A percentile compares a stretch with the other conserved stretches of the same genome.
Conservation (phyloP, 2,113 vertebrate species). For the Hystrix brachyura region DNA sequence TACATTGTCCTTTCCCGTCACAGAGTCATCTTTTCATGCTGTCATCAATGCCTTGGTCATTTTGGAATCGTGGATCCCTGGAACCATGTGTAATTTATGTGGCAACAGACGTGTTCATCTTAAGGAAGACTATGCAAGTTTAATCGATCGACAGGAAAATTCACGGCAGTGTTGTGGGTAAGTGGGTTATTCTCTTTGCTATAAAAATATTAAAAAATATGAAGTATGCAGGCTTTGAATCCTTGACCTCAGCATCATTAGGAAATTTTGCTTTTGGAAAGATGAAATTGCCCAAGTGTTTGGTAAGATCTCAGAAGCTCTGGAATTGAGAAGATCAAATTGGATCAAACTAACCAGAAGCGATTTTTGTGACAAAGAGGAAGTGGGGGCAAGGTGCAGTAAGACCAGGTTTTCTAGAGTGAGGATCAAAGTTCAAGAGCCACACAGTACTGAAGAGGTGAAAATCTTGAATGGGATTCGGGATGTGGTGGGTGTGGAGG, state of each 20-base stretch:
- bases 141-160: neutral
- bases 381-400: neutral
- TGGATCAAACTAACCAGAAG: neutral
- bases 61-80: neutral
- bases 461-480: neutral
- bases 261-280: neutral
- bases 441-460: rapidly evolving
- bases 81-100: neutral
- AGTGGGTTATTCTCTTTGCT: neutral
- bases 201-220: neutral
- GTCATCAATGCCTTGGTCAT: neutral
- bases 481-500: too few relatives aligned
- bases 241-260: neutral
- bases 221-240: neutral
- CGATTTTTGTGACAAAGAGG: neutral
- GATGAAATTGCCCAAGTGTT: neutral
- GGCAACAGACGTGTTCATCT: too few relatives aligned
- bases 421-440: neutral
- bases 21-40: neutral
- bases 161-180: neutral
- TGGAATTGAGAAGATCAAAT: neutral
- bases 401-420: neutral
- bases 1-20: neutral
- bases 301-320: neutral
- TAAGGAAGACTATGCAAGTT: neutral